A percentile compares a stretch with the other conserved stretches of the same genome.
Evolutionary conservation across 2,888 invertebrate species (phyloP).

Genomic region (Drosophila engyochracea): DNA sequence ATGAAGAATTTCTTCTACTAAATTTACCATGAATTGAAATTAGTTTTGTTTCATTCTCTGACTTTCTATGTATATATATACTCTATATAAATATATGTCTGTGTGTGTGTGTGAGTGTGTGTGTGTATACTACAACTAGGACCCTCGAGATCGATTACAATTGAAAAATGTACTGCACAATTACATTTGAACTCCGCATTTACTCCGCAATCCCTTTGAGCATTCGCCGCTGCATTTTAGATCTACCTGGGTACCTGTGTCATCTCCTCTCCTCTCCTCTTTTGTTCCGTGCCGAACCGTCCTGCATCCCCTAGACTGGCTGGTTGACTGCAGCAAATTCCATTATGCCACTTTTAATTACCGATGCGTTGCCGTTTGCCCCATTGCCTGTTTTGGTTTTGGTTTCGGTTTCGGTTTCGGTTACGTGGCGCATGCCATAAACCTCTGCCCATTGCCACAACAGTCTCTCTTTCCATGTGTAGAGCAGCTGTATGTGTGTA

Average conservation of each 20-base stretch:
- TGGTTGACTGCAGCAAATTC: conserved; percentile 51
- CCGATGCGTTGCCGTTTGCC: conserved; percentile 59
- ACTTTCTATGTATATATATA: background rate
- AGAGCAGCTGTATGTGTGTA: conserved; percentile 26
- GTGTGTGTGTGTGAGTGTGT: no score
- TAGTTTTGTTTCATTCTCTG: background rate
- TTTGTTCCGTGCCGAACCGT: no score
- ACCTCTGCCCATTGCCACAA: conserved; percentile 52
- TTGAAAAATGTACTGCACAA: background rate
- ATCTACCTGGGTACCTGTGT: background rate
- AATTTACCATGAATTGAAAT: background rate
- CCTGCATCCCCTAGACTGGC: conserved; percentile 1
- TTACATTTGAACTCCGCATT: background rate
- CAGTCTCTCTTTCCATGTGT: background rate
- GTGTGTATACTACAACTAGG: background rate
- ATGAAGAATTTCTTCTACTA: background rate
- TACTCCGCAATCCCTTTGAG: background rate
- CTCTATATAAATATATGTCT: background rate
- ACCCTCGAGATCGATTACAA: background rate
- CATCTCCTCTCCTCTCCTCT: background rate
- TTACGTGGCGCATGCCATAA: conserved; percentile 77
- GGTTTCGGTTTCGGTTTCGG: conserved; percentile 61
- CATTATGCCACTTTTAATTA: conserved; percentile 70
- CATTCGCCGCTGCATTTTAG: background rate
- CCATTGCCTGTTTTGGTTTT: conserved; percentile 55